Percentiles rank a stretch among this genome's conserved stretches.
Conservation (phyloP, 2,888 invertebrate genomes). For the Leptarthrus brevirostris region DNA sequence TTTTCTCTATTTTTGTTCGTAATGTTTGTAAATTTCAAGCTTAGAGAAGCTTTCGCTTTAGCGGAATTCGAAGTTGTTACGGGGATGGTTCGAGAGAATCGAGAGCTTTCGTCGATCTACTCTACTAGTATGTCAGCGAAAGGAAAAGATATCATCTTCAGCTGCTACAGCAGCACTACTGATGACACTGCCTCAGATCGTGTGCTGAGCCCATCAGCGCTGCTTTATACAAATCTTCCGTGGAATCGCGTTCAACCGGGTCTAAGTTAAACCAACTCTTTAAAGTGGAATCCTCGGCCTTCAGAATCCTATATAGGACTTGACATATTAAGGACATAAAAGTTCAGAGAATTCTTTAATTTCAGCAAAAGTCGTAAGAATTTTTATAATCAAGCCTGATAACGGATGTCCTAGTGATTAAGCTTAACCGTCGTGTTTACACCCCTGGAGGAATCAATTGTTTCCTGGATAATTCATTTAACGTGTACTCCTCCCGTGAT, state of each 20-base stretch:
- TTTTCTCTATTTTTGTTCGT: constrained; percentile 16
- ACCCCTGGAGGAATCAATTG: constrained; percentile 2
- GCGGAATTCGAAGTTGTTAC: too few species aligned
- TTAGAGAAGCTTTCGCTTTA: constrained; percentile 37
- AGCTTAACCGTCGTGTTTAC: not conserved
- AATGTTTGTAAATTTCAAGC: constrained; percentile 5
- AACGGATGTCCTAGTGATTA: too few species aligned
- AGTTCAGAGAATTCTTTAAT: too few species aligned
- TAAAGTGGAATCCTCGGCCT: too few species aligned
- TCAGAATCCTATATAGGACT: too few species aligned
- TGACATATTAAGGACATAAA: too few species aligned
- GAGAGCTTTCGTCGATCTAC: constrained; percentile 19
- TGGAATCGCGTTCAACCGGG: too few species aligned
- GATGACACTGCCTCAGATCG: constrained; percentile 40
- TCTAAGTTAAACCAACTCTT: too few species aligned
- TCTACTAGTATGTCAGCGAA: not conserved
- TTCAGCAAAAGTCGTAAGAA: too few species aligned
- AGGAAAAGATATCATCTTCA: constrained; percentile 23
- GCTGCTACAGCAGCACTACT: constrained; percentile 28
- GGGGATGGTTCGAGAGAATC: constrained; percentile 9
- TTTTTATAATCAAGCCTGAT: too few species aligned
- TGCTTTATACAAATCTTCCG: not conserved
- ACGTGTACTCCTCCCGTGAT: not conserved
- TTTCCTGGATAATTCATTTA: constrained; percentile 15
- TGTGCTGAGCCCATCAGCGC: constrained; percentile 25